Percentiles rank a stretch among this genome's conserved stretches.
These are phyloP conservation scores for Cephalophus harveyi DNA, from an alignment of 2,113 vertebrate species.

Conservation along the genomic window DNA sequence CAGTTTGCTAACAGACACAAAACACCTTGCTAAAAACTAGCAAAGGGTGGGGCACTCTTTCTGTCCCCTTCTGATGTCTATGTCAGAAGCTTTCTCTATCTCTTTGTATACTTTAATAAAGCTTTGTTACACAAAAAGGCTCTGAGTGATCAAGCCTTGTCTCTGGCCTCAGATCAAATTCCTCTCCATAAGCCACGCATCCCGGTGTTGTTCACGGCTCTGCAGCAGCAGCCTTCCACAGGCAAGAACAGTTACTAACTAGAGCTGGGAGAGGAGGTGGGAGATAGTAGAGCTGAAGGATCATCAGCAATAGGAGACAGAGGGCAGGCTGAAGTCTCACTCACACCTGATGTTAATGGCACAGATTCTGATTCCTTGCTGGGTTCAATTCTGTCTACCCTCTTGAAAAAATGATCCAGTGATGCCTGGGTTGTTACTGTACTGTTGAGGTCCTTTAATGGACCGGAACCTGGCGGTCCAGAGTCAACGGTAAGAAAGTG, in stretches of 20 bases:
- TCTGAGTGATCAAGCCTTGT: not conserved
- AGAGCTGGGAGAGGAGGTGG: not conserved
- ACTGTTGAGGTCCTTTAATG: not conserved
- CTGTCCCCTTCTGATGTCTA: not conserved
- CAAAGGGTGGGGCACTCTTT: not conserved
- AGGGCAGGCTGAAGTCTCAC: not conserved
- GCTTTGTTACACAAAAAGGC: not conserved
- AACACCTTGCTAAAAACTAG: not conserved
- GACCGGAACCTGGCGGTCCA: fast-evolving
- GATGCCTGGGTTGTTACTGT: not conserved
- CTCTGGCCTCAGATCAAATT: not conserved
- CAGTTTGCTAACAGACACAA: not conserved
- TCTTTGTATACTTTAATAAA: not conserved
- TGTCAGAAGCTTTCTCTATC: not conserved
- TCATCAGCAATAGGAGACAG: not conserved
- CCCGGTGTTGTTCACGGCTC: fast-evolving
- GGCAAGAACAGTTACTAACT: not conserved
- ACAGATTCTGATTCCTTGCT: not conserved
- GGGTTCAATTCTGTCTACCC: not conserved
- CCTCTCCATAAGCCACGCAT: not conserved
- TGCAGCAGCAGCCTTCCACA: not conserved
- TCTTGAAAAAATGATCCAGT: not conserved
- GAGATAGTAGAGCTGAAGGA: not conserved
- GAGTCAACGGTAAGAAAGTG: no score
- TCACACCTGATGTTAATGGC: not conserved